phyloP scores from a whole-genome alignment of 2,888 invertebrate genomes.

The Ferrisia virgata region DNA sequence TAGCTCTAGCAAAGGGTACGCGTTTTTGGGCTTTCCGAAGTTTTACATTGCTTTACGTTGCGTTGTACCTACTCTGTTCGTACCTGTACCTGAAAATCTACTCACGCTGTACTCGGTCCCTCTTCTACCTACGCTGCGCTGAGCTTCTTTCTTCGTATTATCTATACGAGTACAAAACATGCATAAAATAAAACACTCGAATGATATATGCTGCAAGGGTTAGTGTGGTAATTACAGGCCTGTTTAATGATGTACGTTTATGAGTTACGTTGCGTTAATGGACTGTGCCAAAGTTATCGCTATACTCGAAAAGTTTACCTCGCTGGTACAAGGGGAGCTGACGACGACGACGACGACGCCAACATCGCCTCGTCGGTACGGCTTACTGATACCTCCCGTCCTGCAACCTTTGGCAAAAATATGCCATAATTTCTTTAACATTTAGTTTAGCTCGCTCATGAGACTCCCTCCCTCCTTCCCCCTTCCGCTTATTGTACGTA shows the following conservation, averaged over 20 bases:
- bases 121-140: too few species aligned
- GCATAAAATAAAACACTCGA: slow-evolving; percentile 17
- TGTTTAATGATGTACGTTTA: slow-evolving; percentile 28
- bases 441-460: neutral
- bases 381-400: too few species aligned
- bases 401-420: neutral
- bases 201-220: neutral
- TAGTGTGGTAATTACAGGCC: slow-evolving; percentile 6
- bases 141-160: too few species aligned
- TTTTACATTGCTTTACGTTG: too few species aligned
- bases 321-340: neutral
- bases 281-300: neutral
- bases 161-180: neutral
- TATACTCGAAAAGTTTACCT: neutral
- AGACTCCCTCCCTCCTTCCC: neutral
- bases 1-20: too few species aligned
- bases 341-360: neutral
- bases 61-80: neutral
- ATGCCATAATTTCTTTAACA: neutral
- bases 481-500: neutral
- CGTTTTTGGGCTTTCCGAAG: too few species aligned
- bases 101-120: too few species aligned
- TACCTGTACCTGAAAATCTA: neutral
- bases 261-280: slow-evolving; percentile 28
- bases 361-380: neutral